Conservation (phyloP, 30 jellyfish, hydroid and myxozoan species). For the Mastigias papua region DNA sequence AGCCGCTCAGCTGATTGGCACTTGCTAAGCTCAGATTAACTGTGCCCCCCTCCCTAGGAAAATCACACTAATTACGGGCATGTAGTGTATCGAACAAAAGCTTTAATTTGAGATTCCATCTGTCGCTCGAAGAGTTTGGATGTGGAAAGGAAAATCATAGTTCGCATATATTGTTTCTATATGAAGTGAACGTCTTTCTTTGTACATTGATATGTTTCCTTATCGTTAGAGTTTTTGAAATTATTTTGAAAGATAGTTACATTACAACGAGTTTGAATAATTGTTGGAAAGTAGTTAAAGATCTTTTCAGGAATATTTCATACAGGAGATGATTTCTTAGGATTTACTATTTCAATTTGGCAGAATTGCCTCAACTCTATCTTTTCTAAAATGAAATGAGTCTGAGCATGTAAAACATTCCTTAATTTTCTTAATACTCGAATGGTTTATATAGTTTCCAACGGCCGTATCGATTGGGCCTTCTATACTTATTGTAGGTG, state of each 20-base stretch:
- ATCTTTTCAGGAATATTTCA: constrained; percentile 17
- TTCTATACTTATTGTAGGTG: constrained; percentile 11
- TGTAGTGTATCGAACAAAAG: constrained; percentile 24
- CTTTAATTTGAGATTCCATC: neutral
- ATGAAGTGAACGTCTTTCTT: constrained; percentile 4
- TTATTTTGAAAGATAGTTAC: neutral
- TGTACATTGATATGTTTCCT: constrained; percentile 73
- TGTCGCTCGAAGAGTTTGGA: neutral
- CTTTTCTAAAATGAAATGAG: constrained; percentile 21
- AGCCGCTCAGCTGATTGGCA: too few species aligned
- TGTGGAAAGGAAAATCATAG: constrained; percentile 2
- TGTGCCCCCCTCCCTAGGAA: too few species aligned
- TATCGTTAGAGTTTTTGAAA: constrained; percentile 43
- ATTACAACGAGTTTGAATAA: neutral
- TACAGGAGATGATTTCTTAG: constrained; percentile 20
- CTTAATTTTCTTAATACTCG: too few species aligned
- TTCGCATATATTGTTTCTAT: constrained; percentile 8
- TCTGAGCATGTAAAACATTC: constrained; percentile 49
- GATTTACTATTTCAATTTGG: constrained; percentile 7
- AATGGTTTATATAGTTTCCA: constrained; percentile 1
- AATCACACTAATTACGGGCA: neutral
- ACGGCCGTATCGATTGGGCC: neutral
- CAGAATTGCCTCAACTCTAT: constrained; percentile 21
- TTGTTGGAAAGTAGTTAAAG: neutral
- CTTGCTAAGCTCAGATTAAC: too few species aligned